These are phyloP conservation scores for Erpetoichthys calabaricus DNA, from an alignment of 2,797 vertebrate genomes.

Conservation along the genomic window DNA sequence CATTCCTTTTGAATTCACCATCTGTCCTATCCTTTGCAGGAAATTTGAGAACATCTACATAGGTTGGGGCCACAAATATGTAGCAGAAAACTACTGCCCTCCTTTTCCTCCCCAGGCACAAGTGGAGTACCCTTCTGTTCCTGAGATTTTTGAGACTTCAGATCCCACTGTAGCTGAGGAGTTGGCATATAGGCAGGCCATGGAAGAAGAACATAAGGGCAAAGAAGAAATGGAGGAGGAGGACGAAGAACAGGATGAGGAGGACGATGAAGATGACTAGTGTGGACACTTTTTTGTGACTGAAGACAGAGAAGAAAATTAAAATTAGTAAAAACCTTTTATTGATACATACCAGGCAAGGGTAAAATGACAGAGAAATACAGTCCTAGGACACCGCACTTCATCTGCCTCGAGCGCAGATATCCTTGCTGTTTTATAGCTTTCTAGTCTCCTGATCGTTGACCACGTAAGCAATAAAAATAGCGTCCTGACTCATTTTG, in stretches of 20 bases:
- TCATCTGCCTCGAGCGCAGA: no score
- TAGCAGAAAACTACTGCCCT: constrained; percentile 52
- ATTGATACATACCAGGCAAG: no score
- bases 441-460: no score
- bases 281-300: no score
- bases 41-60: constrained; percentile 86
- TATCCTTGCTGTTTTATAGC: no score
- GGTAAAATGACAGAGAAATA: no score
- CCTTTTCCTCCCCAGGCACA: constrained; percentile 39
- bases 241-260: constrained; percentile 53
- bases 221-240: constrained; percentile 47
- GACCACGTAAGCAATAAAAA: no score
- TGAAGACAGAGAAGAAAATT: no score
- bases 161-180: constrained; percentile 77
- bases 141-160: constrained; percentile 55
- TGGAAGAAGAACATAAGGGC: constrained; percentile 43
- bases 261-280: constrained; percentile 24
- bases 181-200: constrained; percentile 41
- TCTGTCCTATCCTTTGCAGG: constrained; percentile 31
- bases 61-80: constrained; percentile 83
- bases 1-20: no score
- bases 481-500: no score
- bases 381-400: no score
- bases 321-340: no score
- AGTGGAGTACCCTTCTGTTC: constrained; percentile 54